These are phyloP conservation scores for Oreochromis aureus DNA, from an alignment of 2,113 vertebrate species.

Conservation along the genomic window DNA sequence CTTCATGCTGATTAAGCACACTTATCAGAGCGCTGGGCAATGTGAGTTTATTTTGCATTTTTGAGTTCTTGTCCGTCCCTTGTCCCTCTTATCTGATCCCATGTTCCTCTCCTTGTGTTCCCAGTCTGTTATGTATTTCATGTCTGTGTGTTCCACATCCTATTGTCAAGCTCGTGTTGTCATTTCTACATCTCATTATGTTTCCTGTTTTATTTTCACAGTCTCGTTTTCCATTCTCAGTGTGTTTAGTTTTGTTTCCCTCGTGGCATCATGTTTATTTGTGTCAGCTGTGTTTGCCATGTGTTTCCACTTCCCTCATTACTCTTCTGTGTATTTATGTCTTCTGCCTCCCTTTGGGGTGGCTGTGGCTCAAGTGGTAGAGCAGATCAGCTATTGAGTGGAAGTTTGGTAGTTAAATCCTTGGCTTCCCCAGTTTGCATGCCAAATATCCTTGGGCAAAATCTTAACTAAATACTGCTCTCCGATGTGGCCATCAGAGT, in stretches of 20 bases:
- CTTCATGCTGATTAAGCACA: not conserved
- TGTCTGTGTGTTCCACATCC: not conserved
- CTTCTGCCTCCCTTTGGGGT: not conserved
- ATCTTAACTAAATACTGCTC: not conserved
- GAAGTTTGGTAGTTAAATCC: not conserved
- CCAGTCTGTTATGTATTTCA: not conserved
- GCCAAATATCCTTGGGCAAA: not conserved
- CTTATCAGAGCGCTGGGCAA: fast-evolving
- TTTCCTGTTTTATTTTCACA: not conserved
- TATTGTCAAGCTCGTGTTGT: fast-evolving
- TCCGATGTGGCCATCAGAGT: not conserved
- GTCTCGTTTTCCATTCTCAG: not conserved
- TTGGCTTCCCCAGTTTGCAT: not conserved
- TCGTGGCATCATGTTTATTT: not conserved
- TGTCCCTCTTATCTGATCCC: not conserved
- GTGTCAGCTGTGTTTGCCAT: not conserved
- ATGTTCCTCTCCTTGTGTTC: not conserved
- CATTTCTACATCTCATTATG: not conserved
- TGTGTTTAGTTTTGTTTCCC: not conserved
- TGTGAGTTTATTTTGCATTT: not conserved
- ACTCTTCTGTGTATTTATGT: not conserved
- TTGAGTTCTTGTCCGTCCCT: not conserved
- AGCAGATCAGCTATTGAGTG: not conserved
- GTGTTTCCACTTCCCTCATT: not conserved
- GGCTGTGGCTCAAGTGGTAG: not conserved